Base-by-base conservation (phyloP, 2,797 vertebrate species). In the Eutrigla gurnardus region DNA sequence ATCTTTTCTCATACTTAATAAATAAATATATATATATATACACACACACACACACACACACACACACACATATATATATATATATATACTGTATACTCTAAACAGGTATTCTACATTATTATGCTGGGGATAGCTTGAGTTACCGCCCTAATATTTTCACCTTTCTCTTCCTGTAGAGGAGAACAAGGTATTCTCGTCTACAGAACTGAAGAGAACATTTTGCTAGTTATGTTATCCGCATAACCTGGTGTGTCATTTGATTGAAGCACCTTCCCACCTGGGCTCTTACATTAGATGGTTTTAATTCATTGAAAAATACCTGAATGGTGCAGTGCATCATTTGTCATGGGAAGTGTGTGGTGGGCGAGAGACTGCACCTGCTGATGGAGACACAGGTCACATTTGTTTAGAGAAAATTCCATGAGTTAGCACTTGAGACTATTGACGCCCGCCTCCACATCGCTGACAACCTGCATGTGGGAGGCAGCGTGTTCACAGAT, bases 381-480 rank as follows among this genome's bases (percentile, higher is more conserved):
- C 42, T 73, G 67, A 82, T 11, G 6, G 36, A 80, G 54, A 73
- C 78, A 65, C 69, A 83, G 71, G 73, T 86, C 76, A 78, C 49
- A 18, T 83, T 87, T 72, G 35, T 1, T 25, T 25, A 40, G 50
- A 81, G 52, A 75, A 70, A 62, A 66, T 68, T 70, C 39, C 70
- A 58, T 72, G 37, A 58, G 55, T 78, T 77, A 25, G 25, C 25
- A 25, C 25, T 36, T 47, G 55, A 55, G 55, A 49, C 45, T 60
- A 69, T 18, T 77, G 53, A 73, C 84, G 78, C 76, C 75, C 67
- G 52, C 85, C 84, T 81, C 25, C 25, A 57, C 59, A 47, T 35
- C 64, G 57, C 49, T 81, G 79, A 83, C 80, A 66, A 82, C 59
- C 68, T 62, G 73, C 73, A 49, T 63, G 84, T 88, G 71, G 73